Evolutionary conservation across 2,888 invertebrate genomes (phyloP).

Genomic region (Amphipoea lucens): DNA sequence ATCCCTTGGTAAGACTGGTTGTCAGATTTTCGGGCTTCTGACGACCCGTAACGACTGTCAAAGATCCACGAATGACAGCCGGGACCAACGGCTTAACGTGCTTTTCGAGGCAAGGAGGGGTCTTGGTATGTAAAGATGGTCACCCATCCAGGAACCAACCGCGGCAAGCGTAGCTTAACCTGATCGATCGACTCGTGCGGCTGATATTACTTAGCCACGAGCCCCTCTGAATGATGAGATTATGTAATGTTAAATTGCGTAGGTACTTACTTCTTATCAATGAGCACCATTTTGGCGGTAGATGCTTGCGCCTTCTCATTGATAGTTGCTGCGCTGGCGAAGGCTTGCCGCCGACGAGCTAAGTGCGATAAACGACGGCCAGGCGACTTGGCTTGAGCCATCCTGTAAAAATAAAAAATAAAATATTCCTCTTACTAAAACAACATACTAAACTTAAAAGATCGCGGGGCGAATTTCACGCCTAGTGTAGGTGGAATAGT

Average conservation of each 20-base stretch:
- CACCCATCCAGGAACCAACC: too few relatives aligned
- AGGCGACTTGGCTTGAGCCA: slow-evolving; percentile 91
- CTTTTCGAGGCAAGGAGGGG: too few relatives aligned
- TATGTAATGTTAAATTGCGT: not conserved
- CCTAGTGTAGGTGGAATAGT: not conserved
- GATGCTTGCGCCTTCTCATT: slow-evolving; percentile 85
- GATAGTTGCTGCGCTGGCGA: slow-evolving; percentile 92
- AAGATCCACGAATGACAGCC: too few relatives aligned
- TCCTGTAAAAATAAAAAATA: slow-evolving; percentile 73
- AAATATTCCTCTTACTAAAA: not conserved
- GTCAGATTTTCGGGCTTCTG: too few relatives aligned
- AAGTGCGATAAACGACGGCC: slow-evolving; percentile 94
- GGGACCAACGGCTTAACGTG: too few relatives aligned
- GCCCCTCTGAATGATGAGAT: not conserved
- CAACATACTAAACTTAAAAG: not conserved
- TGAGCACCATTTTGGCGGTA: slow-evolving; percentile 90
- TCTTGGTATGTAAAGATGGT: too few relatives aligned
- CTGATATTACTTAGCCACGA: too few relatives aligned
- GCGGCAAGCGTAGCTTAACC: too few relatives aligned
- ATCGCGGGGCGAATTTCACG: not conserved
- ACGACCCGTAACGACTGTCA: too few relatives aligned
- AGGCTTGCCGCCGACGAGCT: slow-evolving; percentile 93
- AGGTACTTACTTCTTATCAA: slow-evolving; percentile 91
- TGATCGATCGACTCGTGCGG: too few relatives aligned
- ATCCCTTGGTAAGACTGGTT: too few relatives aligned